Percentiles rank a stretch among this genome's conserved stretches.
phyloP scores from a whole-genome alignment of 2,888 invertebrate genomes.

The Drosophila prolongata region DNA sequence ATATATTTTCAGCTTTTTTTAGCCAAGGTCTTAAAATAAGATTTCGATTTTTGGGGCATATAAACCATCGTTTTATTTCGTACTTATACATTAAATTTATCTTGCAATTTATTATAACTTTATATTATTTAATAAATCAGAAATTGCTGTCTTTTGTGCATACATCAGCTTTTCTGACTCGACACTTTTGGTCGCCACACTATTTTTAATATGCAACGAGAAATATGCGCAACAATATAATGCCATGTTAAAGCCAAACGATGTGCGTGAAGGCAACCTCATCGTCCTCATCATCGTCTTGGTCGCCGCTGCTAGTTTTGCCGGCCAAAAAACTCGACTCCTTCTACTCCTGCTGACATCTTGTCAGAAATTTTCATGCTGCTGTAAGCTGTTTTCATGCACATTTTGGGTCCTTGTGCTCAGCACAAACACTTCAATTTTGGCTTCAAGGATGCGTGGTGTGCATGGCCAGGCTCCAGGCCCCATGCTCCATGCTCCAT shows the following conservation, averaged over 20 bases:
- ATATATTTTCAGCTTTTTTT: background rate
- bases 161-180: constrained; percentile 7
- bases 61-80: no score
- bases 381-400: constrained; percentile 76
- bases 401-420: constrained; percentile 75
- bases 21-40: background rate
- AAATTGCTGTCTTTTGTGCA: background rate
- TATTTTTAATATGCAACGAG: constrained; percentile 47
- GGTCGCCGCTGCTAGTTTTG: constrained; percentile 6
- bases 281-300: constrained; percentile 17
- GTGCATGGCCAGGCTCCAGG: constrained; percentile 15
- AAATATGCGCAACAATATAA: constrained; percentile 52
- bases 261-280: constrained; percentile 60
- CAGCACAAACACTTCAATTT: constrained; percentile 78
- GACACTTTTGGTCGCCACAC: constrained; percentile 3
- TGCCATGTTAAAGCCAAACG: constrained; percentile 66
- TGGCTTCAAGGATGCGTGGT: constrained; percentile 68
- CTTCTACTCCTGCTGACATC: constrained; percentile 39
- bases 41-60: no score
- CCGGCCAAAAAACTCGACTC: constrained; percentile 11
- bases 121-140: background rate
- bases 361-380: constrained; percentile 71
- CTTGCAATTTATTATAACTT: background rate
- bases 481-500: no score
- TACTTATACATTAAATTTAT: background rate